Conservation (phyloP, 2,888 invertebrate species). For the Acleris emargana region DNA sequence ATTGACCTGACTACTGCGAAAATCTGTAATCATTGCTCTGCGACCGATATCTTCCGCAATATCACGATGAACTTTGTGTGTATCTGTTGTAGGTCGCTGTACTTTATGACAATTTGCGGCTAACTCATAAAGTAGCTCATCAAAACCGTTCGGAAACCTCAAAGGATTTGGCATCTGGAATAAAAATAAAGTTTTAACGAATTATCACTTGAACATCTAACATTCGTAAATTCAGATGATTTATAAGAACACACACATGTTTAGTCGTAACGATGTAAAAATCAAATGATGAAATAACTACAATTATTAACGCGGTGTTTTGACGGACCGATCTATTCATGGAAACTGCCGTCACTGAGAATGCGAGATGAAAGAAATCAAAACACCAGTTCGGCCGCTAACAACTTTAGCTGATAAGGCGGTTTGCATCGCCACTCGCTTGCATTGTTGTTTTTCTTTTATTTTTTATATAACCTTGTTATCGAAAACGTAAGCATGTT, state of each 20-base stretch:
- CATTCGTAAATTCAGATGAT: background rate
- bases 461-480: too few relatives aligned
- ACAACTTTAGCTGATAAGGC: constrained; percentile 37
- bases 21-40: too few relatives aligned
- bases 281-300: constrained; percentile 29
- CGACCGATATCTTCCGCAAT: too few relatives aligned
- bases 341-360: constrained; percentile 43
- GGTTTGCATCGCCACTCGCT: constrained; percentile 7
- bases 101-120: too few relatives aligned
- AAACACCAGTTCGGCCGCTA: constrained; percentile 16
- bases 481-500: too few relatives aligned
- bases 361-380: constrained; percentile 23
- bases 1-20: too few relatives aligned
- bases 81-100: too few relatives aligned
- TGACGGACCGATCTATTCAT: constrained; percentile 49
- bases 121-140: too few relatives aligned
- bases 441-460: background rate
- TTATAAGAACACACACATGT: constrained; percentile 17
- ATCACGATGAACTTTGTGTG: too few relatives aligned
- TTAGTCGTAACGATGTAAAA: constrained; percentile 18
- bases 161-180: constrained; percentile 25
- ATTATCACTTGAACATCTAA: constrained; percentile 22
- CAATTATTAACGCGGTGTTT: constrained; percentile 42
- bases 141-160: constrained; percentile 26
- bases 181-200: background rate